Percentiles rank a stretch among this genome's conserved stretches.
phyloP scores from a whole-genome alignment of 1,140 invertebrate genomes.

The Drosophila teissieri region DNA sequence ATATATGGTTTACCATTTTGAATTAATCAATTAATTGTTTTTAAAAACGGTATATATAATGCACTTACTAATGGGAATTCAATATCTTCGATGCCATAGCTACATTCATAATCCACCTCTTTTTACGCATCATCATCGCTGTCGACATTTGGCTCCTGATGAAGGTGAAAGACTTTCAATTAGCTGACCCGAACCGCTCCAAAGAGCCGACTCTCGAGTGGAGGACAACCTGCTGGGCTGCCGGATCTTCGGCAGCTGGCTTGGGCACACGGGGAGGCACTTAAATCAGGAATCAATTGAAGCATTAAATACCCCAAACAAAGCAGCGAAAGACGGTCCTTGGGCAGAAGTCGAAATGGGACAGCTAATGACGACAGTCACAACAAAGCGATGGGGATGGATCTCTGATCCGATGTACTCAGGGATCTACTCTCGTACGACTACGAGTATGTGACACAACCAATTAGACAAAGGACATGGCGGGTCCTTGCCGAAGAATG shows the following conservation, averaged over 20 bases:
- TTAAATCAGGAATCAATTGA: slow-evolving; percentile 79
- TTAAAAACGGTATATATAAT: too few relatives aligned
- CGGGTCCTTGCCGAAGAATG: slow-evolving; percentile 59
- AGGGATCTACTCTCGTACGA: slow-evolving; percentile 22
- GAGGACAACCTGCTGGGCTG: slow-evolving; percentile 12
- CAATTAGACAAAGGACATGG: slow-evolving; percentile 76
- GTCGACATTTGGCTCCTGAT: slow-evolving; percentile 18
- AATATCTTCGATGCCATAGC: too few relatives aligned
- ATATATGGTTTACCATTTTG: too few relatives aligned
- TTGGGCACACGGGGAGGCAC: slow-evolving; percentile 41
- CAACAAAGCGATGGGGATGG: slow-evolving; percentile 35
- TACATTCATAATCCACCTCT: slow-evolving; percentile 21
- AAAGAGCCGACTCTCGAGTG: slow-evolving; percentile 14
- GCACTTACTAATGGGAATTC: too few relatives aligned
- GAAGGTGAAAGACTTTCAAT: slow-evolving; percentile 52
- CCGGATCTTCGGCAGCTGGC: slow-evolving; percentile 41
- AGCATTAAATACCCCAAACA: slow-evolving; percentile 78
- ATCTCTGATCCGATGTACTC: slow-evolving; percentile 3
- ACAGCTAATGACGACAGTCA: slow-evolving; percentile 59
- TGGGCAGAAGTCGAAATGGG: slow-evolving; percentile 31
- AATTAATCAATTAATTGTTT: too few relatives aligned
- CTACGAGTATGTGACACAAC: slow-evolving; percentile 63
- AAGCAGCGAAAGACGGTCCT: slow-evolving; percentile 47
- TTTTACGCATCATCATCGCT: slow-evolving; percentile 26
- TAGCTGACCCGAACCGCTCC: slow-evolving; percentile 29